Evolutionary conservation across 2,888 invertebrate genomes (phyloP).

Genomic region (Luffia ferchaultella): DNA sequence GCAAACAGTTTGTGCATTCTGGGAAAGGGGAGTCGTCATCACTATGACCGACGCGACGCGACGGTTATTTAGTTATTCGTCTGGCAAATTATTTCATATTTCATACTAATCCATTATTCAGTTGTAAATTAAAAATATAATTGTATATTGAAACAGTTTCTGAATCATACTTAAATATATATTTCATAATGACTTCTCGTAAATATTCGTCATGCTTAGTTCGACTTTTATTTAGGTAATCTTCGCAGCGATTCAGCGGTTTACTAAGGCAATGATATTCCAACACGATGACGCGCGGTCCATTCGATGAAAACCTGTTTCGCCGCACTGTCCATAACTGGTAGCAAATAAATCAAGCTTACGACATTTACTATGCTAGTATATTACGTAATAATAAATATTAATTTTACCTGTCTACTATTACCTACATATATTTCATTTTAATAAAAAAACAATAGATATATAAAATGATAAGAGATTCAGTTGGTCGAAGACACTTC

Average conservation of each 20-base stretch:
- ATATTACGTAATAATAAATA: background rate
- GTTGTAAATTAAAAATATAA: too few species aligned
- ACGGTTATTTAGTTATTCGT: too few species aligned
- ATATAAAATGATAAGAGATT: background rate
- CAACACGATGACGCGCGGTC: background rate
- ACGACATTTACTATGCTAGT: constrained; percentile 3
- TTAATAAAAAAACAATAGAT: background rate
- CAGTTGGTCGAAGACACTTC: background rate
- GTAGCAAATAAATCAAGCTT: constrained; percentile 22
- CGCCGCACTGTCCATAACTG: constrained; percentile 24
- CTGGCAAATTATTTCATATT: too few species aligned
- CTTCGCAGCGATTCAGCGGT: too few species aligned
- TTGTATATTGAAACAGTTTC: too few species aligned
- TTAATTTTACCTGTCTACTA: background rate
- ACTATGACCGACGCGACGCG: too few species aligned
- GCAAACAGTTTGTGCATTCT: constrained; percentile 38
- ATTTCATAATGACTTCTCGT: too few species aligned
- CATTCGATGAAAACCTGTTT: background rate
- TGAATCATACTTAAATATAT: too few species aligned
- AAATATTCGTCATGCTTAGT: too few species aligned
- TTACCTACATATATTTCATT: background rate
- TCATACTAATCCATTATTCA: too few species aligned
- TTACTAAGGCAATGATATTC: background rate
- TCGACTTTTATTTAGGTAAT: too few species aligned
- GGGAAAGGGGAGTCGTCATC: too few species aligned